Base-by-base conservation (phyloP, 2,888 invertebrate species). In the Athetis lepigone region DNA sequence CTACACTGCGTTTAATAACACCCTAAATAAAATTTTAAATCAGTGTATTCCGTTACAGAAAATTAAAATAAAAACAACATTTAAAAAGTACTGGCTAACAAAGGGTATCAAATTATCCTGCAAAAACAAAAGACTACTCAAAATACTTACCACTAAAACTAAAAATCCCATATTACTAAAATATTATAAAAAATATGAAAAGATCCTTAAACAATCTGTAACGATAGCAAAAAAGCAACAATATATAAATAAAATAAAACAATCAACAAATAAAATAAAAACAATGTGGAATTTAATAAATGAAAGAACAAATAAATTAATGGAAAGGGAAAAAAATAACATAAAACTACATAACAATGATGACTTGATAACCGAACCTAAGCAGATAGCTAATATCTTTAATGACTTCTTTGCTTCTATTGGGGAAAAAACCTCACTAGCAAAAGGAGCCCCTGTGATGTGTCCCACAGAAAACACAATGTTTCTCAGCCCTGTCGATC, bases 401-500 rank as follows among this genome's bases (percentile, higher is more conserved):
- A 55, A 55, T 18, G 11, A 37, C 19, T 40, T 39, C 6, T 39
- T 51, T 39, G 39, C 51, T 25, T 39, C 25, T 27, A 51, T 51
- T 13, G 25, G 39, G 4, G 23, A 50, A 51, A 16, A n/a, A 18
- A 25, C 11, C 13, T 18, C 23, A 25, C 11, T 13, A 11, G 8
- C 18, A 4, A 39, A 39, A 8, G 13, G 7, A 51, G 23, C 25
- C 23, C 23, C 37, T 8, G 23, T 39, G 7, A 2, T 25, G 4
- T 9, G 1, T n/a, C 0, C 21, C 36, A 21, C 21, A 36, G n/a
- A 49, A 3, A 49, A 36, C n/a, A 8, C 49, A 18, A 36, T 49
- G 6, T 21, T 50, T 8, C 36, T 49, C 21, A 49, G 29, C 4
- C 47, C 19, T 19, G 33, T 47, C 7, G 29, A 47, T 5, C 33